Evolutionary conservation across 2,888 invertebrate species (phyloP), one percentile per base, ranked within the genome.

Genomic region (Leptothorax acervorum): DNA sequence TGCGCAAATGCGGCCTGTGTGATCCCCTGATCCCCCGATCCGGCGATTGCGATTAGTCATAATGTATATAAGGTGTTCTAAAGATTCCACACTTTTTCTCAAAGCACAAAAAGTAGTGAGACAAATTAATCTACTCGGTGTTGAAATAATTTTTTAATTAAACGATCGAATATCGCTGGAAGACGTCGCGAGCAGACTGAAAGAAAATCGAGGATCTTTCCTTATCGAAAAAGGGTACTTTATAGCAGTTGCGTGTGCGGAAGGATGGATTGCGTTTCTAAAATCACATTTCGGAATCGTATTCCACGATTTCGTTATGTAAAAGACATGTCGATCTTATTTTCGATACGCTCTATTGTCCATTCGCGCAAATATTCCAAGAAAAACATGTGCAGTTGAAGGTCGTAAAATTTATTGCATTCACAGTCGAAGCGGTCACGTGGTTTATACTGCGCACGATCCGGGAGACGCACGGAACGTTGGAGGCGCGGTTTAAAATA

Each of bases 331-430:
- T 55, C 28, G 35, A 35, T 71, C 15, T 71, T 45, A 12, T 62
- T 66, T 28, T 51, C 28, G 42, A 68, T 55, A 70, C n/a, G 73
- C 48, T 57, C 51, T 18, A 55, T 70, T 79, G 71, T 57, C 60
- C 45, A 23, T 39, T 66, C 78, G n/a, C n/a, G 53, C 45, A n/a
- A n/a, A 23, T 48, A 55, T 57, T 57, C 18, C 23, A 23, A 45
- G 35, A 66, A 82, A 71, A 76, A 51, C 39, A 23, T n/a, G 55
- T n/a, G 55, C 51, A 31, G 9, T 39, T 42, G 78, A 75, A 65
- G 75, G 75, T 18, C 74, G 35, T 31, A n/a, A 68, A 71, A 63
- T 83, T 79, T 74, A 60, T 86, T 71, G 79, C 57, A 60, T 57
- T 31, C 31, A 23, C 31, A 51, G 60, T 62, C n/a, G 31, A 35